These are phyloP conservation scores for Probaryconus sp. DNA, from an alignment of 1,140 invertebrate species.

Conservation along the genomic window DNA sequence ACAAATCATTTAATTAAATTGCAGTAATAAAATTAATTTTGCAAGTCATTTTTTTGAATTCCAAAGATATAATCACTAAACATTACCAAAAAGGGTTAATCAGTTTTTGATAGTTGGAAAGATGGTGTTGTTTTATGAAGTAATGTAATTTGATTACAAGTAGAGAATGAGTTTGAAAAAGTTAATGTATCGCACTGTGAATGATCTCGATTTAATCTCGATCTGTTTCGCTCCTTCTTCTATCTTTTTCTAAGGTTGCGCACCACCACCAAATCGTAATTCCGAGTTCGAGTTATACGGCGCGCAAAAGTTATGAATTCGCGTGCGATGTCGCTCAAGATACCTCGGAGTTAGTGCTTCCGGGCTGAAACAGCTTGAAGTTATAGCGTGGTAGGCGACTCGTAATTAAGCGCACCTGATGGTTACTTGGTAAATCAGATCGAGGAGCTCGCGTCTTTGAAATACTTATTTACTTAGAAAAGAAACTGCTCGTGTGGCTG, in stretches of 20 bases:
- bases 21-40: too few relatives aligned
- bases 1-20: too few relatives aligned
- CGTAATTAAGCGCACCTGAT: constrained; percentile 69
- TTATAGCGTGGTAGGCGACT: constrained; percentile 63
- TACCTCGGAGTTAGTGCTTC: constrained; percentile 70
- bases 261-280: constrained; percentile 59
- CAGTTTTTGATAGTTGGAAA: constrained; percentile 8
- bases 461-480: constrained; percentile 41
- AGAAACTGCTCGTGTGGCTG: neutral
- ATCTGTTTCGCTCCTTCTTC: too few relatives aligned
- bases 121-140: constrained; percentile 30
- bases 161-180: constrained; percentile 75
- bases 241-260: constrained; percentile 15
- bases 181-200: constrained; percentile 65
- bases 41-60: too few relatives aligned
- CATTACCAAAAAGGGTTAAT: too few relatives aligned
- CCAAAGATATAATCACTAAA: too few relatives aligned
- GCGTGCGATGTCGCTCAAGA: constrained; percentile 70
- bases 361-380: constrained; percentile 61
- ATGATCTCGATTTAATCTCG: constrained; percentile 74
- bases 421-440: constrained; percentile 52
- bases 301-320: constrained; percentile 71
- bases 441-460: constrained; percentile 25
- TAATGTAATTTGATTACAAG: constrained; percentile 72
- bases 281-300: constrained; percentile 66